phyloP scores from a whole-genome alignment of 2,797 vertebrate genomes.

The Enoplosus armatus region DNA sequence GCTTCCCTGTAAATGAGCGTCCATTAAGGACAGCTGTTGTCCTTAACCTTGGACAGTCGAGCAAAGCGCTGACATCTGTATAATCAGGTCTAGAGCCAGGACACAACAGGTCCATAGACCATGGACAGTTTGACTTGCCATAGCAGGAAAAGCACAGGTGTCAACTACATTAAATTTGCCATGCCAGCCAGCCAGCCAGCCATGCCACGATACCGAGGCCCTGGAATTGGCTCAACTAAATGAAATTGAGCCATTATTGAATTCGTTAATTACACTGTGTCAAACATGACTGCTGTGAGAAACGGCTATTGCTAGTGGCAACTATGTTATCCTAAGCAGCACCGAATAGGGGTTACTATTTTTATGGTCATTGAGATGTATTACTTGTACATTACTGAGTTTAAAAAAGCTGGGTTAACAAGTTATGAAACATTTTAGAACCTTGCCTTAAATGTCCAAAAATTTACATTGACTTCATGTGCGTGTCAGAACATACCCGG shows the following conservation, averaged over 20 bases:
- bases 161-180: neutral
- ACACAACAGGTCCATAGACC: no score
- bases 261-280: no score
- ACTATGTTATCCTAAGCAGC: neutral
- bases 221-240: neutral
- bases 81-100: neutral
- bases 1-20: neutral
- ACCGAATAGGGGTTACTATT: neutral
- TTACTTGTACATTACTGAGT: neutral
- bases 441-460: neutral
- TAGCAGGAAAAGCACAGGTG: neutral
- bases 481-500: constrained; percentile 85
- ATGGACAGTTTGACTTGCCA: no score
- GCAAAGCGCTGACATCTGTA: neutral
- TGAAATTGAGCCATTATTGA: neutral
- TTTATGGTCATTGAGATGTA: neutral
- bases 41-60: neutral
- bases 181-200: neutral
- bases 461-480: neutral
- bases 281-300: neutral
- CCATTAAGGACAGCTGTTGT: no score
- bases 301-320: neutral
- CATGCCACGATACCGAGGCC: neutral
- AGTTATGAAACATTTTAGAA: neutral
- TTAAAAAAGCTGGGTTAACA: neutral